Evolutionary conservation across 1,140 invertebrate genomes (phyloP), one percentile per base, ranked within the genome.

Genomic region (Hyles vespertilio): DNA sequence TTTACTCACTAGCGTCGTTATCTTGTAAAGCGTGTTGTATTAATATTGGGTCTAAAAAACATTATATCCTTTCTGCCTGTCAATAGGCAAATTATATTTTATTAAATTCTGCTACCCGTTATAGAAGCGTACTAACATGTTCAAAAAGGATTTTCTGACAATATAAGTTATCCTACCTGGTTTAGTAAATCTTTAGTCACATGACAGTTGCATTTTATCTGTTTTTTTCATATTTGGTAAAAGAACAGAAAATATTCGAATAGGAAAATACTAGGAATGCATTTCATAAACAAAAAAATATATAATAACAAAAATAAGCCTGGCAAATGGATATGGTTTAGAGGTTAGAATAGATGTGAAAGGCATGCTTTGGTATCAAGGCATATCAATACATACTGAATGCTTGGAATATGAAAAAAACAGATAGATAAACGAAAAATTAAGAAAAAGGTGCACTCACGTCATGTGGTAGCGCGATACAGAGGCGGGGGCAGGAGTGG

Each of bases 381-480:
- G 36, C 36, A 40, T 40, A 40, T 40, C 36, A 40, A 40, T 40
- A 40, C 8, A 40, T 40, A 40, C 5, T 3, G 46, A 48, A 48
- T 48, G 5, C 2, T 48, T 48, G n/a, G 46, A 11, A 48, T 48
- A 48, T 40, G 36, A 40, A 48, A 48, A 48, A 48, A 11, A 47
- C 4, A 48, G 12, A 11, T 48, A 48, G 5, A 48, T 48, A n/a
- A 8, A 48, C 46, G n/a, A 48, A 11, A 22, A 48, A 11, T 11
- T 48, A 48, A 48, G 12, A 48, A 48, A 40, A 40, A 34, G 9
- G 34, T 55, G 63, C 74, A 88, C 83, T 87, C 65, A 88, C 85
- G 85, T 81, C 52, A 87, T 75, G 64, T 88, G 90, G 72, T 90
- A 90, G 67, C 89, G 87, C 69, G 90, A 82, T 56, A 83, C 82